Conservation (phyloP, 1,140 invertebrate species). For the Cecropterus lyciades region DNA sequence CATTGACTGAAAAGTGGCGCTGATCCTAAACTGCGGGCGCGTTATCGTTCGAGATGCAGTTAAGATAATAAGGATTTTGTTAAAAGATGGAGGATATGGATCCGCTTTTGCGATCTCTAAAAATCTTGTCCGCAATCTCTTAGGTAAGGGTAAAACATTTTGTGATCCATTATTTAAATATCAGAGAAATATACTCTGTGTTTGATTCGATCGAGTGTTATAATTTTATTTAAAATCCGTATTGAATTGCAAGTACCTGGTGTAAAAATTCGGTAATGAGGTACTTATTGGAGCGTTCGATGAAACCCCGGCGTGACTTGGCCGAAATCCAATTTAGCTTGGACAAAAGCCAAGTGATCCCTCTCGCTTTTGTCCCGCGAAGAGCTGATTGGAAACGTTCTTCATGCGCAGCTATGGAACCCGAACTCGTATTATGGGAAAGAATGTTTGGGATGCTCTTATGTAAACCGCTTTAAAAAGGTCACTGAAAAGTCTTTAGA, state of each 20-base stretch:
- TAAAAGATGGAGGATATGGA: background rate
- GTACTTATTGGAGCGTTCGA: constrained; percentile 26
- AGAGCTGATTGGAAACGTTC: constrained; percentile 35
- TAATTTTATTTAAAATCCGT: no score
- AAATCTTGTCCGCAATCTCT: no score
- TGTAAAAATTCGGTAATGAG: constrained; percentile 34
- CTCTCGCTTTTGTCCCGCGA: constrained; percentile 34
- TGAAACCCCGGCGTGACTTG: constrained; percentile 26
- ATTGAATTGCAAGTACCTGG: constrained; percentile 2
- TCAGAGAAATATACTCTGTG: no score
- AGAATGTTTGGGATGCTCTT: constrained; percentile 30
- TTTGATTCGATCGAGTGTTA: no score
- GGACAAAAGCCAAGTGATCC: constrained; percentile 35
- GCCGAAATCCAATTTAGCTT: constrained; percentile 32
- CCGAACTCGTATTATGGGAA: constrained; percentile 19
- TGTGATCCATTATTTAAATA: no score
- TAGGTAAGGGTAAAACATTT: no score
- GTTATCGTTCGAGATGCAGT: background rate
- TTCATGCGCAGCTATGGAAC: constrained; percentile 27
- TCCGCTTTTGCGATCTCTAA: no score
- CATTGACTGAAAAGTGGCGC: constrained; percentile 27
- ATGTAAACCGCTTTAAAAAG: constrained; percentile 6
- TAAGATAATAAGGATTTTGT: constrained; percentile 1
- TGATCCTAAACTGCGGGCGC: constrained; percentile 6
- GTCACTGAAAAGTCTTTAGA: background rate